phyloP scores from a whole-genome alignment of 2,113 vertebrate genomes.

The Nematolebias whitei region DNA sequence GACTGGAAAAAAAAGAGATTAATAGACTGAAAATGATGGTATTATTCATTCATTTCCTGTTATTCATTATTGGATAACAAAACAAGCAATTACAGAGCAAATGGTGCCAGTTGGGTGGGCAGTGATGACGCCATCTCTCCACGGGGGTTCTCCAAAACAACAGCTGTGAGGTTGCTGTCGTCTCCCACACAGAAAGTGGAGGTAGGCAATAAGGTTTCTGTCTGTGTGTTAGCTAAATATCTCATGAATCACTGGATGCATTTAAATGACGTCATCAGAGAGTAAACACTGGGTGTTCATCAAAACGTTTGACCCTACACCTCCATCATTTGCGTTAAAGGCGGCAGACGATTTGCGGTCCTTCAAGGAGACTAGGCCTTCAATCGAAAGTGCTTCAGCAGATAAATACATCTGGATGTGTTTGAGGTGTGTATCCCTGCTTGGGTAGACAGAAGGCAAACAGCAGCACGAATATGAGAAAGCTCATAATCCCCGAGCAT shows the following conservation, averaged over 20 bases:
- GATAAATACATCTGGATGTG: conserved; percentile 24
- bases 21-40: background rate
- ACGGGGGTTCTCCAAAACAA: conserved; percentile 31
- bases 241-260: too few relatives aligned
- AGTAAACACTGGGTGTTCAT: too few relatives aligned
- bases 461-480: conserved; percentile 27
- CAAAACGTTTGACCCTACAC: too few relatives aligned
- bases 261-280: too few relatives aligned
- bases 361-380: too few relatives aligned
- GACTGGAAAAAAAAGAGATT: conserved; percentile 23
- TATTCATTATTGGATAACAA: conserved; percentile 40
- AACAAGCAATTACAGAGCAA: conserved; percentile 45
- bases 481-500: conserved; percentile 41
- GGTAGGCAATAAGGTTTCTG: too few relatives aligned
- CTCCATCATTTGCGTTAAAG: too few relatives aligned
- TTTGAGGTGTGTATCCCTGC: conserved; percentile 7
- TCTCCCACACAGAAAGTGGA: too few relatives aligned
- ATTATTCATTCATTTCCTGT: conserved; percentile 18
- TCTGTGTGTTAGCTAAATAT: too few relatives aligned
- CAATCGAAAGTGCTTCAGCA: conserved; percentile 15
- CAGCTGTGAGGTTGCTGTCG: conserved; percentile 3
- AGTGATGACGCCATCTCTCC: conserved; percentile 39
- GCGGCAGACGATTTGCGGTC: too few relatives aligned
- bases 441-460: conserved; percentile 30
- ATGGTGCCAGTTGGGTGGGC: conserved; percentile 25